Evolutionary conservation across 1,140 invertebrate species (phyloP).

Genomic region (Trachymyrmex cornetzi): DNA sequence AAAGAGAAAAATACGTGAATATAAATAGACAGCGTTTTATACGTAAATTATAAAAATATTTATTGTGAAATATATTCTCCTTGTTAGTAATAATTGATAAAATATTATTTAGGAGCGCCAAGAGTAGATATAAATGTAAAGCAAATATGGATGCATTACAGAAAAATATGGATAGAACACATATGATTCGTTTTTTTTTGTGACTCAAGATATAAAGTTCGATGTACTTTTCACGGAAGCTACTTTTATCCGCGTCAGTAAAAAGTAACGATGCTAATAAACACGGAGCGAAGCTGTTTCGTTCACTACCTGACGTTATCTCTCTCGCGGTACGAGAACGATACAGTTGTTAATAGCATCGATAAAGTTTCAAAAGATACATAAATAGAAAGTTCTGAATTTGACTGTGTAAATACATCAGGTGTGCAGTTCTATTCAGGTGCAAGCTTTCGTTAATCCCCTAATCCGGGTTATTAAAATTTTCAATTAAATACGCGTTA

Average conservation of each 20-base stretch:
- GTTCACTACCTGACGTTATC: conserved; percentile 40
- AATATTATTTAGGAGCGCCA: background rate
- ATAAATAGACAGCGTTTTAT: background rate
- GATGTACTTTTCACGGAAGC: background rate
- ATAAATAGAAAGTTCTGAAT: background rate
- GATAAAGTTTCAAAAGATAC: conserved; percentile 43
- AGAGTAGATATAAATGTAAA: background rate
- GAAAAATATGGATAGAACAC: background rate
- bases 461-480: background rate
- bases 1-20: background rate
- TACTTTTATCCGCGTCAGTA: conserved; percentile 66
- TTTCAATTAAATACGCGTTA: background rate
- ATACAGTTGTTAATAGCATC: conserved; percentile 47
- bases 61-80: background rate
- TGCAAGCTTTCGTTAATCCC: background rate
- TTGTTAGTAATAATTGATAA: background rate
- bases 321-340: conserved; percentile 33
- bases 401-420: conserved; percentile 4
- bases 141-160: background rate
- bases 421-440: background rate
- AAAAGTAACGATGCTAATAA: conserved; percentile 60
- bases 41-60: conserved; percentile 10
- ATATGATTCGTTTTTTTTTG: background rate
- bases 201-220: conserved; percentile 10
- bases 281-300: conserved; percentile 16